A percentile compares a stretch with the other conserved stretches of the same genome.
Evolutionary conservation across 2,888 invertebrate species (phyloP).

Genomic region (Geophilus truncorum): DNA sequence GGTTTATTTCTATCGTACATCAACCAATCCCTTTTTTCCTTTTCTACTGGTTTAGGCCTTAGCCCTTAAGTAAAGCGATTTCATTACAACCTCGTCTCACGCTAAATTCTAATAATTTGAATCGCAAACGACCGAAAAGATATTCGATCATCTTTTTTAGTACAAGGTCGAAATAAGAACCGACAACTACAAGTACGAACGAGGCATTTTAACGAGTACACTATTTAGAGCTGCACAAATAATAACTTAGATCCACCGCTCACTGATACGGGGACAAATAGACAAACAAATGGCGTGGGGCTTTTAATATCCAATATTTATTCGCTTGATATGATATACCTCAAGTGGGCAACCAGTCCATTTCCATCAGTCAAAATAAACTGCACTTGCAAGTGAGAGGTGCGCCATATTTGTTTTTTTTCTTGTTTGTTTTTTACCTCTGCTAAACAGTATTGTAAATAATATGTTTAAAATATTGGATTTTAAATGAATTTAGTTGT

Average conservation of each 20-base stretch:
- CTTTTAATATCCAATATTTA: constrained; percentile 3
- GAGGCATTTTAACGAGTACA: not conserved
- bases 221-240: not conserved
- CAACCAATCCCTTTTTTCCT: not conserved
- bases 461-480: too few species aligned
- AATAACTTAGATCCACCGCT: not conserved
- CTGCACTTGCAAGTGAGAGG: too few species aligned
- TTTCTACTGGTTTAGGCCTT: not conserved
- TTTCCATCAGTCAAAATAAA: not conserved
- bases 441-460: too few species aligned
- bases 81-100: not conserved
- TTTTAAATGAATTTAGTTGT: too few species aligned
- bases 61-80: not conserved
- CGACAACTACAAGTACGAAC: not conserved
- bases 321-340: not conserved
- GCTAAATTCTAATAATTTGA: not conserved
- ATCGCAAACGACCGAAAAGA: not conserved
- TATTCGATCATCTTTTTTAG: not conserved
- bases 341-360: not conserved
- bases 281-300: not conserved
- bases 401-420: too few species aligned
- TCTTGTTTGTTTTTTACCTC: too few species aligned
- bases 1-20: too few species aligned
- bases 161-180: not conserved
- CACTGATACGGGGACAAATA: not conserved